phyloP scores from a whole-genome alignment of 2,113 vertebrate species.

The Carollia perspicillata region DNA sequence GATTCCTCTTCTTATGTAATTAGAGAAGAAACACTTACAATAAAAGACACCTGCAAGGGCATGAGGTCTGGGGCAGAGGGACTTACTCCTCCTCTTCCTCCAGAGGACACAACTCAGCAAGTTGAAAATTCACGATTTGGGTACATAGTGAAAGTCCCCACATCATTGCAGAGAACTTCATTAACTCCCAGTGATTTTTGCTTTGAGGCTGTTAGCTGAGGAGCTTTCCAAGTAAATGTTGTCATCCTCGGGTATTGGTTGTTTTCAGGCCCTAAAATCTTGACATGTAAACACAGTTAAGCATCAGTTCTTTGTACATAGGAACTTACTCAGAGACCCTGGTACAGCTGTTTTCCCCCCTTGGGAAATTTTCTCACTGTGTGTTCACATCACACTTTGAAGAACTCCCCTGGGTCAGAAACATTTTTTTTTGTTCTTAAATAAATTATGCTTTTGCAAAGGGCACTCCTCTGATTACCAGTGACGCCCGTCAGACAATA shows the following conservation, averaged over 20 bases:
- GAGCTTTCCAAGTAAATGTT: background rate
- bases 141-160: background rate
- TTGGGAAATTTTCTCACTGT: background rate
- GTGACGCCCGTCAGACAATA: background rate
- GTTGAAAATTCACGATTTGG: background rate
- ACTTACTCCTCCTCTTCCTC: background rate
- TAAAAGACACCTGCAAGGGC: constrained; percentile 29
- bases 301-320: background rate
- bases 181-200: background rate
- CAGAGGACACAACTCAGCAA: background rate
- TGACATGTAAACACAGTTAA: background rate
- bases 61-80: background rate
- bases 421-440: background rate
- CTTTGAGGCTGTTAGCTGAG: background rate
- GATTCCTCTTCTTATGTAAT: constrained; percentile 63
- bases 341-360: background rate
- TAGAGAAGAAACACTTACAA: constrained; percentile 50
- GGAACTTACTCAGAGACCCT: background rate
- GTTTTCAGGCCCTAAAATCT: background rate
- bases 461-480: background rate
- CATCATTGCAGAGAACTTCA: background rate
- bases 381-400: background rate
- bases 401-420: background rate
- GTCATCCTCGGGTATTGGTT: background rate
- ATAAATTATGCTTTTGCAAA: background rate